Percentiles rank a stretch among this genome's conserved stretches.
Conservation (phyloP, 2,797 vertebrate genomes). For the Pelobates cultripes region DNA sequence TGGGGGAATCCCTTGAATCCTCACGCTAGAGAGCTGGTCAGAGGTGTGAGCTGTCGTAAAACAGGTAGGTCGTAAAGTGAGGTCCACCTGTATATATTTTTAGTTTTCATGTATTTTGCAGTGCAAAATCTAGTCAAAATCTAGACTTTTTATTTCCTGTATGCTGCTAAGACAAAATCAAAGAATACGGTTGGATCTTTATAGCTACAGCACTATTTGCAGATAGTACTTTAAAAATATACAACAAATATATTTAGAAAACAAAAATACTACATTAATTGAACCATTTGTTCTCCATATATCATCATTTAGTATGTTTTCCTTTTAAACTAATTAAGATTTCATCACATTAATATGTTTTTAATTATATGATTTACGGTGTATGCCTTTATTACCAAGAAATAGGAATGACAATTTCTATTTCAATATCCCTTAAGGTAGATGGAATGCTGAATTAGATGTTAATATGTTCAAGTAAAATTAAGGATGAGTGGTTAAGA, state of each 20-base stretch:
- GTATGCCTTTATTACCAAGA: constrained; percentile 19
- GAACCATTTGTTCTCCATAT: neutral
- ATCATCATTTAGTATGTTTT: neutral
- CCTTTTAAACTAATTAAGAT: constrained; percentile 15
- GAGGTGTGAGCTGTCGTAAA: too few species aligned
- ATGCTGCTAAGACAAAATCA: too few species aligned
- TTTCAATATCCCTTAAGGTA: constrained; percentile 20
- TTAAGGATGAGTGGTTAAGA: neutral
- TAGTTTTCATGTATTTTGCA: too few species aligned
- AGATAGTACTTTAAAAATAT: neutral
- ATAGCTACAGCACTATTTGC: neutral
- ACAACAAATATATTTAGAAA: neutral
- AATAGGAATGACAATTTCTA: constrained; percentile 5
- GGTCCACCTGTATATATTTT: too few species aligned
- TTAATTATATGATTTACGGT: constrained; percentile 37
- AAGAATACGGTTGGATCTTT: neutral
- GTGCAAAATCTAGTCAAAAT: too few species aligned
- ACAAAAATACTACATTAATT: neutral
- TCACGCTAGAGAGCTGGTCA: too few species aligned
- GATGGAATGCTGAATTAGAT: constrained; percentile 12
- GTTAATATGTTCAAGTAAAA: constrained; percentile 20
- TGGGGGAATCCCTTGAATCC: too few species aligned
- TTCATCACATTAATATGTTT: constrained; percentile 45
- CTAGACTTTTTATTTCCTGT: too few species aligned
- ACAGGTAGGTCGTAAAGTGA: too few species aligned